Evolutionary conservation across 2,797 vertebrate genomes (phyloP).

Genomic region (Leuciscus waleckii): DNA sequence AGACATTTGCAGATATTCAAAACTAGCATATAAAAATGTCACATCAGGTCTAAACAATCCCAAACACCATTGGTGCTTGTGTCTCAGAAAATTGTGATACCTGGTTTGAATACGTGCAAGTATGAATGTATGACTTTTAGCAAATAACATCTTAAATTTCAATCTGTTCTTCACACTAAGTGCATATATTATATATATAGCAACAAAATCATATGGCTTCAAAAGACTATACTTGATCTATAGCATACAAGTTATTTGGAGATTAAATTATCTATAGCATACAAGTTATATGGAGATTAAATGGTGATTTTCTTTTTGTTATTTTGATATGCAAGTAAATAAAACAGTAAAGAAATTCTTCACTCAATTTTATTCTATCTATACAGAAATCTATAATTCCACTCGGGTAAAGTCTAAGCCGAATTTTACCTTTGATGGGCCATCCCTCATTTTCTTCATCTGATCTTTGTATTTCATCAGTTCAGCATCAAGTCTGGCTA

Average conservation of each 20-base stretch:
- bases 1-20: neutral
- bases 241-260: neutral
- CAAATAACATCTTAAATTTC: neutral
- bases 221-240: neutral
- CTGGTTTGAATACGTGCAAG: neutral
- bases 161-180: neutral
- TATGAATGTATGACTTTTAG: neutral
- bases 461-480: constrained; percentile 97
- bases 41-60: neutral
- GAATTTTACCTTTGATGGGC: constrained; percentile 90
- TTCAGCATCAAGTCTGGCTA: constrained; percentile 90
- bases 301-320: neutral
- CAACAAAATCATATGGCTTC: neutral
- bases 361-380: too few relatives aligned
- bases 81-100: neutral
- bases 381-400: neutral
- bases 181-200: neutral
- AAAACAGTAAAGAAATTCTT: neutral
- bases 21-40: neutral
- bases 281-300: neutral
- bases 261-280: neutral
- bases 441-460: constrained; percentile 99
- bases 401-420: neutral
- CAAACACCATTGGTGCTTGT: neutral
- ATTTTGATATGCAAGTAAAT: neutral